phyloP scores from a whole-genome alignment of 1,140 invertebrate species.

The Oncopodura yosiiana region DNA sequence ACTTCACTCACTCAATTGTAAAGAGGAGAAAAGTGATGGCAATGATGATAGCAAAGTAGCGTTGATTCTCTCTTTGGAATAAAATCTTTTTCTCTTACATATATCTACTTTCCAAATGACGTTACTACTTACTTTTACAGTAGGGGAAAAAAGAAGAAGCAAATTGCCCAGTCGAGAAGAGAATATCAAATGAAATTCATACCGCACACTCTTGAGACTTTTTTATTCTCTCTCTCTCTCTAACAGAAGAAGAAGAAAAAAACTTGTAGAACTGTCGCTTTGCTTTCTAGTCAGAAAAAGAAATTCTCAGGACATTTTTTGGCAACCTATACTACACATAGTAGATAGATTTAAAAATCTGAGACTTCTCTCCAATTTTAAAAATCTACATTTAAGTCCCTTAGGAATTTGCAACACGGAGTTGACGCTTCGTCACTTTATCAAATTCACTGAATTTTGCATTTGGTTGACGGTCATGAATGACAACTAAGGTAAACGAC shows the following conservation, averaged over 20 bases:
- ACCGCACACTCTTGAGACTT: background rate
- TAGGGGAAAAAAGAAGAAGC: constrained; percentile 1
- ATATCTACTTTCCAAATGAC: too few relatives aligned
- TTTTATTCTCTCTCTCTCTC: background rate
- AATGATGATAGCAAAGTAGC: too few relatives aligned
- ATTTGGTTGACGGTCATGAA: constrained; percentile 11
- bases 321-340: background rate
- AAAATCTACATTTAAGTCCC: too few relatives aligned
- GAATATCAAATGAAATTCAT: constrained; percentile 20
- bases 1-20: too few relatives aligned
- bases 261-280: too few relatives aligned
- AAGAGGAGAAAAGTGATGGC: too few relatives aligned
- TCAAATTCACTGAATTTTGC: constrained; percentile 8
- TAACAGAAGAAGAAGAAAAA: background rate
- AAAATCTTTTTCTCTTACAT: too few relatives aligned
- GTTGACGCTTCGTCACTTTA: background rate
- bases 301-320: background rate
- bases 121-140: background rate
- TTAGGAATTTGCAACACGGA: too few relatives aligned
- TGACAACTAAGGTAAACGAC: constrained; percentile 9
- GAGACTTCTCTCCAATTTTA: too few relatives aligned
- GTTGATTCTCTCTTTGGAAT: too few relatives aligned
- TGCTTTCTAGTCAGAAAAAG: too few relatives aligned
- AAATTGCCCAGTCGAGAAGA: constrained; percentile 16
- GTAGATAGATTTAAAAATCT: background rate